Conservation (phyloP, 2,113 vertebrate genomes). For the Pedionomus torquatus region DNA sequence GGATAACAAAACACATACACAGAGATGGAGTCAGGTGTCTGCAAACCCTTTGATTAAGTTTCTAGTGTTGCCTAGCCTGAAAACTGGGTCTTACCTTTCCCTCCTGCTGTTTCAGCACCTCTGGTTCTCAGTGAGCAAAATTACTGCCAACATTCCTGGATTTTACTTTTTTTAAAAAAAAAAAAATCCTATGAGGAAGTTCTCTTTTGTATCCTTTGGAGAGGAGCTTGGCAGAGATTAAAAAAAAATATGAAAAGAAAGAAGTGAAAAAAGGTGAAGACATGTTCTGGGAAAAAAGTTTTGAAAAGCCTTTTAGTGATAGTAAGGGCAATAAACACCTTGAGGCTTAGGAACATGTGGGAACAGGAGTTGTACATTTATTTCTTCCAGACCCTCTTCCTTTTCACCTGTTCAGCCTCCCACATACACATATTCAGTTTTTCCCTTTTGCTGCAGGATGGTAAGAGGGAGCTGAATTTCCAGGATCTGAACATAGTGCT, state of each 20-base stretch:
- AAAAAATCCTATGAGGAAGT: not conserved
- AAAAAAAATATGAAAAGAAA: not conserved
- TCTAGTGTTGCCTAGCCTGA: not conserved
- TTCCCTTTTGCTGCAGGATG: not conserved
- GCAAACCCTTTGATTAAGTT: not conserved
- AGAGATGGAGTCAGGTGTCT: not conserved
- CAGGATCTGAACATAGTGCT: not conserved
- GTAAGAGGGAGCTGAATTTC: not conserved
- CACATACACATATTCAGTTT: fast-evolving
- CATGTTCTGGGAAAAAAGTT: not conserved
- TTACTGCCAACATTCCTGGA: not conserved
- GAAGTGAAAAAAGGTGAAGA: not conserved
- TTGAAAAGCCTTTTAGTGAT: not conserved
- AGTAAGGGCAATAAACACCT: not conserved
- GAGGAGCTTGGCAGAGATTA: not conserved
- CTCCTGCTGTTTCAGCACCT: constrained; percentile 8
- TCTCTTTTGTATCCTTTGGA: not conserved
- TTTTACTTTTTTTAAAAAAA: not conserved
- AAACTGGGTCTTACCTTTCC: not conserved
- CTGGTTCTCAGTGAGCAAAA: not conserved
- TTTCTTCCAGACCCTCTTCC: not conserved
- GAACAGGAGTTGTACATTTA: not conserved
- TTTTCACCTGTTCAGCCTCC: not conserved
- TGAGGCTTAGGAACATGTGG: not conserved
- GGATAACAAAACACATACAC: constrained; percentile 6